phyloP scores from a whole-genome alignment of 2,113 vertebrate species.

The Engraulis encrasicolus region DNA sequence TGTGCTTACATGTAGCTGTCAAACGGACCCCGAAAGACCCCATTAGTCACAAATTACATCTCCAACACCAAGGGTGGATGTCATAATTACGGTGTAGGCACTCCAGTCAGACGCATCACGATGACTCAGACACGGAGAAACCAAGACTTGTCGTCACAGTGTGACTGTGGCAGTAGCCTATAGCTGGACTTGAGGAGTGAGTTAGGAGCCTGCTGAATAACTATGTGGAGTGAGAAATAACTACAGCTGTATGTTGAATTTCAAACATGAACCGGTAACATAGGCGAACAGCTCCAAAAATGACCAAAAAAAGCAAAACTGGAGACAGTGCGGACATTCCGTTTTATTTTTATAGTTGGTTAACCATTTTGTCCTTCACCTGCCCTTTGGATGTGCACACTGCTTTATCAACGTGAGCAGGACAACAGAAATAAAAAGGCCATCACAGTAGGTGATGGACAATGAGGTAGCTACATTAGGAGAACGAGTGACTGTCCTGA shows the following conservation, averaged over 20 bases:
- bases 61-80: background rate
- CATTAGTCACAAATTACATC: conserved; percentile 1
- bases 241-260: background rate
- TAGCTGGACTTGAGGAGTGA: background rate
- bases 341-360: too few relatives aligned
- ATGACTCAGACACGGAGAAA: background rate
- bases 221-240: background rate
- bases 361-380: too few relatives aligned
- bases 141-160: background rate
- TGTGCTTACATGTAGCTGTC: background rate
- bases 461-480: background rate
- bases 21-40: conserved; percentile 11
- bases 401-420: background rate
- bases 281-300: too few relatives aligned
- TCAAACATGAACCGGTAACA: too few relatives aligned
- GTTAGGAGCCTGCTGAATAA: background rate
- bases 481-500: background rate
- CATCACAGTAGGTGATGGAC: background rate
- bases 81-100: conserved; percentile 4
- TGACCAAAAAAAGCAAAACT: too few relatives aligned
- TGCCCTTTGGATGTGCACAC: too few relatives aligned
- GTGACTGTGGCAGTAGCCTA: background rate
- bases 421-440: background rate
- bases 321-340: too few relatives aligned
- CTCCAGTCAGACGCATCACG: background rate